Percentiles rank a stretch among this genome's conserved stretches.
Conservation (phyloP, 2,113 vertebrate genomes). For the Galbula dea region DNA sequence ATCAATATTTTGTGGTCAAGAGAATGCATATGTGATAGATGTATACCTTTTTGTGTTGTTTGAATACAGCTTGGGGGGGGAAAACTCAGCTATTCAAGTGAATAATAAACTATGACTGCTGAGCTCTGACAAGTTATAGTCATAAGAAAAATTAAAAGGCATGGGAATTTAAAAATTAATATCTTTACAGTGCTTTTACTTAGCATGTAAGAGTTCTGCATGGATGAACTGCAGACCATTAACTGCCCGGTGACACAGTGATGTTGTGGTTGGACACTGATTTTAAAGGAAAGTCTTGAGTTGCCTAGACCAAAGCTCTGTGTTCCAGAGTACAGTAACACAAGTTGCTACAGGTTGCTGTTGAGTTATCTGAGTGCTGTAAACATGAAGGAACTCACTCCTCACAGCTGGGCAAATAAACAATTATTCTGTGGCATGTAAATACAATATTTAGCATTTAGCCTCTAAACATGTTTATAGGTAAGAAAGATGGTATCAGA, state of each 20-base stretch:
- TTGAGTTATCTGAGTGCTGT: neutral
- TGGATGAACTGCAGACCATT: neutral
- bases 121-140: neutral
- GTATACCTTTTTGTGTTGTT: neutral
- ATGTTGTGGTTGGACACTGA: neutral
- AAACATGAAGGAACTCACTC: neutral
- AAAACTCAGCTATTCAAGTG: neutral
- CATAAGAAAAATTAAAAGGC: neutral
- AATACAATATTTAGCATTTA: neutral
- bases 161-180: accelerated
- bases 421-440: neutral
- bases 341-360: neutral
- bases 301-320: neutral
- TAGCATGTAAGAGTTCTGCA: neutral
- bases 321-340: neutral
- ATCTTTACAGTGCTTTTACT: neutral
- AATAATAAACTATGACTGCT: neutral
- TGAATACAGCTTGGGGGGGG: neutral
- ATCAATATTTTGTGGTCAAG: neutral
- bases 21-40: neutral
- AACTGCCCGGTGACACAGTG: accelerated
- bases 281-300: neutral
- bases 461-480: neutral
- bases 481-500: neutral
- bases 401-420: neutral